Evolutionary conservation across 2,797 vertebrate genomes (phyloP).

Genomic region (Thamnophis elegans): DNA sequence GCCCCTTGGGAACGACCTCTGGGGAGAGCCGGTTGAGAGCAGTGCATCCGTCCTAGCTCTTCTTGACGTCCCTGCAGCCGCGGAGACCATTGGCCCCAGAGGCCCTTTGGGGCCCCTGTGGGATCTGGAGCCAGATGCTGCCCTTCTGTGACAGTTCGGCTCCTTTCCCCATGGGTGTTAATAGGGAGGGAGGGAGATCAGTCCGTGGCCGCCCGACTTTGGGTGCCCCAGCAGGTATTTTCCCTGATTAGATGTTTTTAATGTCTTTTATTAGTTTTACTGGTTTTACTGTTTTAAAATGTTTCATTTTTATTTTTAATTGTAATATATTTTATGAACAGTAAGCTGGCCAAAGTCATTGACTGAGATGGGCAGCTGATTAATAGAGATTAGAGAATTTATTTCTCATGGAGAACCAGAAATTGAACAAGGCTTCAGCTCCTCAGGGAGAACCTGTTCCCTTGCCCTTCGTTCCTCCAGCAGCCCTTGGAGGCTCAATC

Average conservation of each 20-base stretch:
- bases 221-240: background rate
- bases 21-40: background rate
- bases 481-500: background rate
- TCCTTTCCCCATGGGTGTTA: background rate
- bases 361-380: background rate
- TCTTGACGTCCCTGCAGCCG: background rate
- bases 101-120: too few relatives aligned
- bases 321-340: background rate
- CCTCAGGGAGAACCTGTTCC: background rate
- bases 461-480: background rate
- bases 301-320: background rate
- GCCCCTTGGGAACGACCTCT: too few relatives aligned
- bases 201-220: background rate
- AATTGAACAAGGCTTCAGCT: background rate
- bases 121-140: background rate
- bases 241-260: background rate
- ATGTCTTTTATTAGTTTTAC: background rate
- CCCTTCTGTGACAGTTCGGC: fast-evolving
- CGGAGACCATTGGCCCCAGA: background rate
- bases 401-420: background rate
- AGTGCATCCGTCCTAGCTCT: background rate
- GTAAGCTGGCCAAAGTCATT: background rate
- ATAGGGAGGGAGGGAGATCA: background rate
- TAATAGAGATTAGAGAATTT: too few relatives aligned
- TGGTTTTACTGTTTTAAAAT: background rate